Evolutionary conservation across 2,797 vertebrate genomes (phyloP), one percentile per base, ranked within the genome.

Genomic region (Halcyon leucocephala): DNA sequence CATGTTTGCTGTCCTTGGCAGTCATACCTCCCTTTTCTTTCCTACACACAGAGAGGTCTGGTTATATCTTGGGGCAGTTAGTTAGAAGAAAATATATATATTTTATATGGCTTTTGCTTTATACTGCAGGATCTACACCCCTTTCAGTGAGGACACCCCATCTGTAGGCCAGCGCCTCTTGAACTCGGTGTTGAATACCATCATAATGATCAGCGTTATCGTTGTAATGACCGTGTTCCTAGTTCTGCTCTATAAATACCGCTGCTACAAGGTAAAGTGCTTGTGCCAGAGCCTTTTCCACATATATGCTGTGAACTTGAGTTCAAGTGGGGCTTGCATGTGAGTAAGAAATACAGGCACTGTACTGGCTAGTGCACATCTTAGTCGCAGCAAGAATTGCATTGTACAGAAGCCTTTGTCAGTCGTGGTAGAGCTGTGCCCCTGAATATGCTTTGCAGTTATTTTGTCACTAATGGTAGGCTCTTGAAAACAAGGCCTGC

Each of bases 161-260:
- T 99, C 98, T 0, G 99, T 99, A 48, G 99, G 99, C 66, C 99
- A 99, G 76, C 98, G 99, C 31, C 98, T 99, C 31, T 98, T 99
- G 93, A 99, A 99, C 97, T 99, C 99, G 0, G 98, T 99, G 93
- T 97, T 99, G 83, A 99, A 99, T 98, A 99, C 99, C 54, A 97
- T 99, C 87, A 98, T 99, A 94, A 99, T 99, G 99, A 99, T 99
- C 98, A 99, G 99, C 10, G 99, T 99, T 97, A 99, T 99, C 14
- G 98, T 99, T 41, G 98, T 99, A 82, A 99, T 99, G 99, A 99
- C 99, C 0, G 98, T 99, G 95, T 98, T 99, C 93, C 98, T 99
- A 89, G 99, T 99, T 8, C 82, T 99, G 42, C 98, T 99, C 62
- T 99, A 99, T 96, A 99, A 99, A 95, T 99, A 99, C 73, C 99